Base-by-base conservation (phyloP, 2,888 invertebrate species). In the Drosophila meridiana region DNA sequence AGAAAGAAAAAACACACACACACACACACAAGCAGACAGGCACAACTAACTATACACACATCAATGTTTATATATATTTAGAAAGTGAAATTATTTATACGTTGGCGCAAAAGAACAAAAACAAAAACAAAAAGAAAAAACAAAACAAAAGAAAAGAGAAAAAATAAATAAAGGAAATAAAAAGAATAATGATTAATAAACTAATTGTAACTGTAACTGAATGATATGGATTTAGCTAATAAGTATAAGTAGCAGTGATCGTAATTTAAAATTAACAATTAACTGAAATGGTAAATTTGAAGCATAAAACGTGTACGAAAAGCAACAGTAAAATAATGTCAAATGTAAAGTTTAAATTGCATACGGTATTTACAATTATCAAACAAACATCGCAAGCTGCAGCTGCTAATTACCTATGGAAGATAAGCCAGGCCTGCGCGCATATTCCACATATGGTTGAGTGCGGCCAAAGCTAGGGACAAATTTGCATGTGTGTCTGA, bases 201-300 rank as follows among this genome's bases (percentile, higher is more conserved):
- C 66, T 89, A 87, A 78, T 78, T 89, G 78, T 89, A 89, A 82
- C 76, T 87, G 77, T 78, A 80, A 78, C 68, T 81, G 88, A 80
- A 78, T 78, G 80, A 91, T 89, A 90, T 90, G 82, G 80, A 83
- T 69, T 76, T 87, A 90, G 83, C 61, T 70, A 50, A 61, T 86
- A 89, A 85, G 87, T 73, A 83, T 87, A 82, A 88, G 87, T 89
- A 90, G 90, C 77, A 89, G 87, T 90, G 90, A 87, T 89, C 84
- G 82, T 89, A 91, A 91, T 86, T 89, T 83, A 87, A 90, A 91
- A 89, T 91, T 87, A 87, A 83, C 75, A 84, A 76, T 62, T 59
- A 79, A 71, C 75, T 79, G 30, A 72, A 72, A 73, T 70, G 76
- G 69, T 78, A 79, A 75, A 75, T 72, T 77, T 76, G 67, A 76